Percentiles rank a stretch among this genome's conserved stretches.
Conservation (phyloP, 2,113 vertebrate species). For the Micronycteris hirsuta region DNA sequence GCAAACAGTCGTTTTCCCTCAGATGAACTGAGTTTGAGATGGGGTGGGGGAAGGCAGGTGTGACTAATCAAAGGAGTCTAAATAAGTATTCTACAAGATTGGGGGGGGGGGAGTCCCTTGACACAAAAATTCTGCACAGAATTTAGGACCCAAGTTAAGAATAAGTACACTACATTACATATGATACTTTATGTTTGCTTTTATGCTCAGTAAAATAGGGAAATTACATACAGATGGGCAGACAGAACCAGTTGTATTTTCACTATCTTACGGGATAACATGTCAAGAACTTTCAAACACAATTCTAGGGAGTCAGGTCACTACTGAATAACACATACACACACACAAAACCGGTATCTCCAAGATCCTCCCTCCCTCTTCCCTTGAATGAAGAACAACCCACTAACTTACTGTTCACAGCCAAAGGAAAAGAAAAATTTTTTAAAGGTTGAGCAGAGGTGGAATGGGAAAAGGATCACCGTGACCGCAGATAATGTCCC, state of each 20-base stretch:
- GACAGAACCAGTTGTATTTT: not conserved
- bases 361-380: not conserved
- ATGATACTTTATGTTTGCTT: not conserved
- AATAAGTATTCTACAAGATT: not conserved
- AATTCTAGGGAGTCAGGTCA: not conserved
- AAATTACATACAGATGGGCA: not conserved
- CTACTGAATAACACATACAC: not conserved
- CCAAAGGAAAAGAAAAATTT: not conserved
- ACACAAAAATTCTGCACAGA: slow-evolving; percentile 21
- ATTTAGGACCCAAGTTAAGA: slow-evolving; percentile 21
- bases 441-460: not conserved
- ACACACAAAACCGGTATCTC: not conserved
- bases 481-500: not conserved
- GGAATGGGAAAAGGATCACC: not conserved
- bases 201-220: not conserved
- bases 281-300: slow-evolving; percentile 29
- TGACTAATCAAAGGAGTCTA: slow-evolving; percentile 9
- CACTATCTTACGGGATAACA: not conserved
- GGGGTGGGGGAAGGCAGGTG: not conserved
- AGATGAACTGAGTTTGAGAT: not conserved
- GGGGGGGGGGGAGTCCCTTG: not conserved
- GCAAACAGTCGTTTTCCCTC: slow-evolving; percentile 13
- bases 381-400: not conserved
- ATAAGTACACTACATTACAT: not conserved
- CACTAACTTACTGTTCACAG: slow-evolving; percentile 17